Conservation (phyloP, 2,888 invertebrate genomes). For the Hydroisotoma schaefferi region DNA sequence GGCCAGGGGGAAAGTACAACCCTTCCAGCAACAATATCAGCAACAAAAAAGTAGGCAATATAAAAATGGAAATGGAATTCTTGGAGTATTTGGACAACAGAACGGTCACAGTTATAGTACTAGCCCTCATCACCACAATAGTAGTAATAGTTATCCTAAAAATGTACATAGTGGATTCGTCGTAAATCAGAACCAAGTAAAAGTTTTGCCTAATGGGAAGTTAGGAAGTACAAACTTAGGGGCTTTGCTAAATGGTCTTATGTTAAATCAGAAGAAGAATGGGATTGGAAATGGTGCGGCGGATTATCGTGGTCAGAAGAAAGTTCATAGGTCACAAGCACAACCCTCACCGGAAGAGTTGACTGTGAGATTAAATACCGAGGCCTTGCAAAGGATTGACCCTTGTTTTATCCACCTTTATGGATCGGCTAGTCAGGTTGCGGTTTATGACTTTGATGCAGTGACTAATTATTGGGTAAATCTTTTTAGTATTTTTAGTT, state of each 20-base stretch:
- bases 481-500: neutral
- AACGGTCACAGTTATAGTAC: too few relatives aligned
- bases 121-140: too few relatives aligned
- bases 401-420: neutral
- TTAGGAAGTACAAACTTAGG: neutral
- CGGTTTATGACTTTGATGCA: slow-evolving; percentile 9
- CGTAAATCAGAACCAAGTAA: too few relatives aligned
- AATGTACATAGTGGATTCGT: too few relatives aligned
- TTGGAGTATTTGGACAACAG: too few relatives aligned
- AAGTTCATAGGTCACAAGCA: neutral
- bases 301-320: too few relatives aligned
- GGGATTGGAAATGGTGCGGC: neutral
- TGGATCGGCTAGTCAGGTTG: slow-evolving; percentile 7
- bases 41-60: too few relatives aligned
- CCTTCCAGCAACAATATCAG: too few relatives aligned
- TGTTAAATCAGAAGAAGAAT: too few relatives aligned
- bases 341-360: slow-evolving; percentile 1
- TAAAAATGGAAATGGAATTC: too few relatives aligned
- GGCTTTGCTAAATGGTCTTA: neutral
- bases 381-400: slow-evolving; percentile 1
- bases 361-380: slow-evolving; percentile 2
- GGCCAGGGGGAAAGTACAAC: too few relatives aligned
- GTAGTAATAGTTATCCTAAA: too few relatives aligned
- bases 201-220: neutral
- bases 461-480: slow-evolving; percentile 8